These are phyloP conservation scores for Caenorhabditis inopinata DNA, from an alignment of 1,140 invertebrate species.

Conservation along the genomic window DNA sequence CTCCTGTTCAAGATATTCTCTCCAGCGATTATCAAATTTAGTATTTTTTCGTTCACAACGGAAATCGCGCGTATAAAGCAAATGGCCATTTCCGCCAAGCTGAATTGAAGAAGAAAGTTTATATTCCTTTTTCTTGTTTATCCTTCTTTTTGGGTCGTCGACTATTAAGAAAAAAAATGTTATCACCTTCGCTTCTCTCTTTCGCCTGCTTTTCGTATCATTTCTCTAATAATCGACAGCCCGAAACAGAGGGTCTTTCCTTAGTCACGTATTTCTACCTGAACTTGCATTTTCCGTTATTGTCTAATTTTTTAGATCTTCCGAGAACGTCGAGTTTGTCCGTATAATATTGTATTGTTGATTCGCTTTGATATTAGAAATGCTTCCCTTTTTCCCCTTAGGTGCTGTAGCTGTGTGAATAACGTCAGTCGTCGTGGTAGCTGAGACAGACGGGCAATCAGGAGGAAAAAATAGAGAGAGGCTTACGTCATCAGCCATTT, in stretches of 20 bases:
- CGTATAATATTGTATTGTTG: too few relatives aligned
- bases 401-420: too few relatives aligned
- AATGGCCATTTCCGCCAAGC: not conserved
- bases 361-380: too few relatives aligned
- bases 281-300: not conserved
- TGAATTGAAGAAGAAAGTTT: not conserved
- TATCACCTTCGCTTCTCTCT: not conserved
- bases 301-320: too few relatives aligned
- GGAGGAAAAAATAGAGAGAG: not conserved
- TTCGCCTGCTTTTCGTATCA: constrained; percentile 10
- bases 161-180: not conserved
- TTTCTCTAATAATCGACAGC: constrained; percentile 11
- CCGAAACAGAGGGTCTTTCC: not conserved
- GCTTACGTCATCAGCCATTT: constrained; percentile 1
- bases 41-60: too few relatives aligned
- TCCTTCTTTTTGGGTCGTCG: not conserved
- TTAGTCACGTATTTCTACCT: not conserved
- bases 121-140: not conserved
- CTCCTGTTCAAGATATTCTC: too few relatives aligned
- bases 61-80: not conserved
- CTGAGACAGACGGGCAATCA: not conserved
- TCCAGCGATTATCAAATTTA: too few relatives aligned
- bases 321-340: too few relatives aligned
- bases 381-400: too few relatives aligned
- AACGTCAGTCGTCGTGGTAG: not conserved